A percentile compares a stretch with the other conserved stretches of the same genome.
phyloP scores from a whole-genome alignment of 2,797 vertebrate genomes.

The Prionace glauca region DNA sequence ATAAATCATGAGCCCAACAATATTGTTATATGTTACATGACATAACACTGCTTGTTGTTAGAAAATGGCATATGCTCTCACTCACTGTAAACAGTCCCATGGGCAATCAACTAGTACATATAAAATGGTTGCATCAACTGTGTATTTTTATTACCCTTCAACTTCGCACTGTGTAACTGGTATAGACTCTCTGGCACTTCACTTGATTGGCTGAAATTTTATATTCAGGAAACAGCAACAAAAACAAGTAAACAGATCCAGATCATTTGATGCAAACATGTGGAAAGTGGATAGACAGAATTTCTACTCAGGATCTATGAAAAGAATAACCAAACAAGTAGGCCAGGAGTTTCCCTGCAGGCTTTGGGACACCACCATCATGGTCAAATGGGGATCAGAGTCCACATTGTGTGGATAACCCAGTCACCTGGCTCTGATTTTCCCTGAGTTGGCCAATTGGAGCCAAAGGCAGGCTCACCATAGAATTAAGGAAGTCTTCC shows the following conservation, averaged over 20 bases:
- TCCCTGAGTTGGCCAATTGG: no score
- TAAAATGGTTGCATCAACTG: background rate
- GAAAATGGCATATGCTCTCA: background rate
- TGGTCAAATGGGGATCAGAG: no score
- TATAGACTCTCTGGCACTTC: background rate
- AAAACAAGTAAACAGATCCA: background rate
- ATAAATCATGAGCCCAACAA: background rate
- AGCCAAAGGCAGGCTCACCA: no score
- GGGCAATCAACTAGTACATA: background rate
- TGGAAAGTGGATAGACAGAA: background rate
- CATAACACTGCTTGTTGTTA: background rate
- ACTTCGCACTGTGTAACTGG: background rate
- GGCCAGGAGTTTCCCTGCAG: no score
- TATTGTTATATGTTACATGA: background rate
- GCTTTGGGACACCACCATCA: no score
- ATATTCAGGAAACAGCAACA: background rate
- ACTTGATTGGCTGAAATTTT: background rate
- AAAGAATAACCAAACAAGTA: background rate
- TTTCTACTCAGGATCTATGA: background rate
- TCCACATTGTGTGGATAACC: no score
- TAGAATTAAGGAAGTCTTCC: no score
- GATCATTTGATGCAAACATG: background rate
- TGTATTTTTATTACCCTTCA: background rate
- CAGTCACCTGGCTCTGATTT: no score
- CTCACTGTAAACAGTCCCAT: background rate